A percentile compares a stretch with the other conserved stretches of the same genome.
These are phyloP conservation scores for Anolis sagrei DNA, from an alignment of 2,113 vertebrate species.

Conservation along the genomic window DNA sequence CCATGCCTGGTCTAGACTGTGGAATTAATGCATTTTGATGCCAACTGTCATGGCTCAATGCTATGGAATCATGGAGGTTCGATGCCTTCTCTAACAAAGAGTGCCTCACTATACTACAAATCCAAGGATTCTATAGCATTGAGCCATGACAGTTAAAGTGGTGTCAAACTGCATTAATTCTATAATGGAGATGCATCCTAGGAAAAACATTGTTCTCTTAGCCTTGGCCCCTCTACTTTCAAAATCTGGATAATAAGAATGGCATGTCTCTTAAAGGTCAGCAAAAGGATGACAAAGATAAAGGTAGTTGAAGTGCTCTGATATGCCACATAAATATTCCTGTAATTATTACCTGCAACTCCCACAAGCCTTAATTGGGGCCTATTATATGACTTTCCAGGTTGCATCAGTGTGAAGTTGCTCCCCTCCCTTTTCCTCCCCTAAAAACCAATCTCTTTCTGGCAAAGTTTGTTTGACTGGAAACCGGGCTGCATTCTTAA, in stretches of 20 bases:
- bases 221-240: background rate
- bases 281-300: background rate
- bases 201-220: background rate
- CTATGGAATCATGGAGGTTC: too few relatives aligned
- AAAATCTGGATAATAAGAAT: background rate
- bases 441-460: constrained; percentile 46
- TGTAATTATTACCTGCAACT: background rate
- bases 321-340: background rate
- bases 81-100: too few relatives aligned
- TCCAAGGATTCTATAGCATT: too few relatives aligned
- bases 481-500: constrained; percentile 72
- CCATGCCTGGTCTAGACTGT: too few relatives aligned
- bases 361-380: background rate
- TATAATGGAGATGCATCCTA: too few relatives aligned
- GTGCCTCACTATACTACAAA: too few relatives aligned
- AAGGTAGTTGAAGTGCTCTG: background rate
- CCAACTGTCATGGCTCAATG: too few relatives aligned
- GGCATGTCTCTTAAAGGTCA: background rate
- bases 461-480: constrained; percentile 63
- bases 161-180: too few relatives aligned
- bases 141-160: too few relatives aligned
- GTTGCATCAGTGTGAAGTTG: background rate
- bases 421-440: constrained; percentile 29
- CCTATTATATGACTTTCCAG: background rate
- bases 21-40: too few relatives aligned